Percentiles rank a stretch among this genome's conserved stretches.
Evolutionary conservation across 2,888 invertebrate species (phyloP).

Genomic region (Aphrophora alni): DNA sequence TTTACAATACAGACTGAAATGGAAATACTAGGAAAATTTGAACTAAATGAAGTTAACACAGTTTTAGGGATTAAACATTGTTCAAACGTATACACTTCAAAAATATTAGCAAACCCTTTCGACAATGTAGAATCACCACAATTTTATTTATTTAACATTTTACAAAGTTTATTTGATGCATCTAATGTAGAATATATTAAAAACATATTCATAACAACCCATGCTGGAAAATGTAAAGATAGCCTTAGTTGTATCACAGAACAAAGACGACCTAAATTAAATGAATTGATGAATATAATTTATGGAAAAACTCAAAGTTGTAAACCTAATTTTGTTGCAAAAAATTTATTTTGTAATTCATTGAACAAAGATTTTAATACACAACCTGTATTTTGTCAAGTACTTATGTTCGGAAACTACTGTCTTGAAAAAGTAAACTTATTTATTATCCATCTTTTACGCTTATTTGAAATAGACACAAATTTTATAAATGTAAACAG

Average conservation of each 20-base stretch:
- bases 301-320: not conserved
- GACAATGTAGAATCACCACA: not conserved
- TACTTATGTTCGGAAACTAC: not conserved
- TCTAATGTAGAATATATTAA: not conserved
- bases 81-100: conserved; percentile 2
- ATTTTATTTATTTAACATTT: not conserved
- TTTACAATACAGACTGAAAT: not conserved
- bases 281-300: not conserved
- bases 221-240: not conserved
- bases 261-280: not conserved
- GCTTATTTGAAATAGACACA: not conserved
- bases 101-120: not conserved
- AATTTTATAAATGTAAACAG: not conserved
- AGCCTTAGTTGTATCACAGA: not conserved
- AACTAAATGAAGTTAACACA: not conserved
- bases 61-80: not conserved
- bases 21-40: not conserved
- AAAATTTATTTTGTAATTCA: not conserved
- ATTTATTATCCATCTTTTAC: not conserved
- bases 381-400: not conserved
- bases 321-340: not conserved
- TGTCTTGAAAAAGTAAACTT: not conserved
- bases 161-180: not conserved
- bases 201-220: not conserved
- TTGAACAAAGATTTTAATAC: not conserved